Conservation (phyloP, 2,797 vertebrate genomes). For the Jordanella pulchra region DNA sequence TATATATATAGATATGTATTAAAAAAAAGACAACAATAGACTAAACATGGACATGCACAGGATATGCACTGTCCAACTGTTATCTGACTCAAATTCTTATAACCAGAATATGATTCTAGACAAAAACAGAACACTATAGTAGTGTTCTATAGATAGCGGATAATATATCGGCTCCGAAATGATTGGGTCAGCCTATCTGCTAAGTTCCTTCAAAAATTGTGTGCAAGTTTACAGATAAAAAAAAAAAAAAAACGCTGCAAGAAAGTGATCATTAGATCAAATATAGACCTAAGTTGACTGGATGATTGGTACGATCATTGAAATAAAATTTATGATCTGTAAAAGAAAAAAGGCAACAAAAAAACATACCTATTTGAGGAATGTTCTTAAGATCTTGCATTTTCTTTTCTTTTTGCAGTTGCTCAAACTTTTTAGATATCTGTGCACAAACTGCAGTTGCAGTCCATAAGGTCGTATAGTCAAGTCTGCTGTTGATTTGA, state of each 20-base stretch:
- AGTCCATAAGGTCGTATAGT: background rate
- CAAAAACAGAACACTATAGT: no score
- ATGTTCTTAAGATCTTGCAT: background rate
- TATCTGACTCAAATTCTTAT: no score
- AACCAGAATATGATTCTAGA: no score
- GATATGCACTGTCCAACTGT: no score
- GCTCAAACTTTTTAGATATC: slow-evolving; percentile 1
- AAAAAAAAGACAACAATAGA: no score
- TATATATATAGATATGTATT: no score
- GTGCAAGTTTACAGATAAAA: background rate
- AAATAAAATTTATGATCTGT: background rate
- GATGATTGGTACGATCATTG: background rate
- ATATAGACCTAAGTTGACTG: background rate
- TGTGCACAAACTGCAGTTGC: background rate
- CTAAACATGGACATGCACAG: no score
- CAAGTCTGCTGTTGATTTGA: slow-evolving; percentile 8
- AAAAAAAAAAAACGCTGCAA: background rate
- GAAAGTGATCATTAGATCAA: background rate
- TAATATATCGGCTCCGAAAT: background rate
- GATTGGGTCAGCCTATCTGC: background rate
- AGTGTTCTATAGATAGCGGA: no score
- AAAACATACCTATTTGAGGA: background rate
- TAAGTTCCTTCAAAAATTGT: background rate
- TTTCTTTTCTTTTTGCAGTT: background rate
- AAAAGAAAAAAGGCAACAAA: background rate